These are phyloP conservation scores for Ylistrum balloti DNA, from an alignment of 1,140 invertebrate species.

Conservation along the genomic window DNA sequence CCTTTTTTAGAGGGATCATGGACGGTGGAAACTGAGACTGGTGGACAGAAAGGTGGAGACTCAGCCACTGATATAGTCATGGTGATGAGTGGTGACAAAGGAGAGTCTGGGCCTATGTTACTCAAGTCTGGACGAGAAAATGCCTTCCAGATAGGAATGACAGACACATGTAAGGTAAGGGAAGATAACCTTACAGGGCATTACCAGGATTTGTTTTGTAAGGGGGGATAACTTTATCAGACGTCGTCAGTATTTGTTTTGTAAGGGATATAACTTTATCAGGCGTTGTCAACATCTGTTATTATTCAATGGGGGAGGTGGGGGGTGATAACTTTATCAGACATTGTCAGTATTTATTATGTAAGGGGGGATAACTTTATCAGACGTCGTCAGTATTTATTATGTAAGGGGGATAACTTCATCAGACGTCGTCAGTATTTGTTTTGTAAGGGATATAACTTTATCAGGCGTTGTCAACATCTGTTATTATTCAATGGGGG, in stretches of 20 bases:
- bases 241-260: too few relatives aligned
- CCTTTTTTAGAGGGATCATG: constrained; percentile 70
- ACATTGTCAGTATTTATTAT: not conserved
- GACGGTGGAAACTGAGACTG: constrained; percentile 66
- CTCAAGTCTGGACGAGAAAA: constrained; percentile 58
- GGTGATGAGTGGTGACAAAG: constrained; percentile 70
- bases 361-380: not conserved
- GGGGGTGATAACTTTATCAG: too few relatives aligned
- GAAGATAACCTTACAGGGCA: constrained; percentile 65
- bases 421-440: too few relatives aligned
- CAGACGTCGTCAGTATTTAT: too few relatives aligned
- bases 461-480: too few relatives aligned
- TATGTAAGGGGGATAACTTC: not conserved
- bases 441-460: too few relatives aligned
- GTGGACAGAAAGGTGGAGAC: constrained; percentile 60
- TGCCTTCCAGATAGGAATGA: constrained; percentile 70
- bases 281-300: too few relatives aligned
- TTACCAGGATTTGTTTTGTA: constrained; percentile 62
- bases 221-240: not conserved
- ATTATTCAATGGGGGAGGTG: too few relatives aligned
- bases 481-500: too few relatives aligned
- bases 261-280: too few relatives aligned
- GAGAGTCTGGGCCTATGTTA: constrained; percentile 64
- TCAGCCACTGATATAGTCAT: constrained; percentile 65
- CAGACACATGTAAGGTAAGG: constrained; percentile 68